Percentiles rank a stretch among this genome's conserved stretches.
Evolutionary conservation across 2,113 vertebrate genomes (phyloP).

Genomic region (Peromyscus polionotus): DNA sequence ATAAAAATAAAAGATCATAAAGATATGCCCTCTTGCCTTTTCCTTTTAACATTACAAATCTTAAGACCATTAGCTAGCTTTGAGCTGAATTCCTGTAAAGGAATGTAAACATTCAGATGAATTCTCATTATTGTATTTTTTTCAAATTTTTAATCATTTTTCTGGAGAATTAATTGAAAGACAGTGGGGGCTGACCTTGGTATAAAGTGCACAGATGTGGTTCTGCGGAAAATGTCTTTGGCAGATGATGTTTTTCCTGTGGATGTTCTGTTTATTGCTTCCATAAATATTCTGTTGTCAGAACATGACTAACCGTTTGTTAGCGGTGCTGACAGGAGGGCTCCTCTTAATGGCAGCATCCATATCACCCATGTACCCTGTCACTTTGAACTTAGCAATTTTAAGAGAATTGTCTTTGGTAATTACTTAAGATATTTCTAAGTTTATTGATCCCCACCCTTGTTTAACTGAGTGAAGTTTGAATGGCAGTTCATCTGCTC

Average conservation of each 20-base stretch:
- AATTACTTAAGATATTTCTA: conserved; percentile 78
- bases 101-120: conserved; percentile 70
- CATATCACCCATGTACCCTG: conserved; percentile 72
- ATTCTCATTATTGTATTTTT: conserved; percentile 35
- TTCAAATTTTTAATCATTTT: conserved; percentile 67
- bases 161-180: conserved; percentile 80
- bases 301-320: conserved; percentile 81
- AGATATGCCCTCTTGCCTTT: conserved; percentile 13
- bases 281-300: conserved; percentile 83
- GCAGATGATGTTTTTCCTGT: conserved; percentile 74
- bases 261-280: conserved; percentile 80
- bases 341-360: conserved; percentile 75
- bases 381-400: conserved; percentile 77
- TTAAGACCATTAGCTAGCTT: conserved; percentile 25
- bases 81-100: conserved; percentile 49
- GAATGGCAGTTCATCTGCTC: conserved; percentile 65
- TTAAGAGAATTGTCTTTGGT: conserved; percentile 69
- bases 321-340: conserved; percentile 75
- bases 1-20: background rate
- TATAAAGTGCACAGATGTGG: conserved; percentile 67
- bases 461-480: conserved; percentile 63
- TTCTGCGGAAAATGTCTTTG: conserved; percentile 70
- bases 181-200: conserved; percentile 57
- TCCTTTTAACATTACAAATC: background rate
- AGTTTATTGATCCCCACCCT: conserved; percentile 69